Evolutionary conservation across 1,140 invertebrate genomes (phyloP), one percentile per base, ranked within the genome.

Genomic region (Drosophila rufa): DNA sequence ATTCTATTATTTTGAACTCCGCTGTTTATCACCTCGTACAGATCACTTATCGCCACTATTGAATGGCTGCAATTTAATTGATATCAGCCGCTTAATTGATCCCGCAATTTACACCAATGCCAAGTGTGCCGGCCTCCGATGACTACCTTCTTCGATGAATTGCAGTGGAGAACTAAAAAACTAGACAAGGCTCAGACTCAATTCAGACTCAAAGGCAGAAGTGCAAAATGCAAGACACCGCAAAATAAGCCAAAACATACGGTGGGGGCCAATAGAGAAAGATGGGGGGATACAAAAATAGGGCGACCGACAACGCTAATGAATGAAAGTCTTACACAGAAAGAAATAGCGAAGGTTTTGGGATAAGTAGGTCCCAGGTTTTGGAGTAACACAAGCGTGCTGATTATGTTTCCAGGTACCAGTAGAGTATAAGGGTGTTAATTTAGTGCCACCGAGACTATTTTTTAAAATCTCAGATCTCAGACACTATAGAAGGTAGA

Each of bases 271-370:
- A 17, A 33, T 25, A 27, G 43, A 56, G 53, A 74, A 46, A 19
- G 22, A 47, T n/a, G 22, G 40, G 36, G 47, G 47, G 8, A 61
- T 12, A 67, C 5, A 27, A 42, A 53, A 45, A 71, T 51, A 71
- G 50, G 58, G 42, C 68, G 43, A 17, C 61, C n/a, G 36, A 17
- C 47, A 11, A 19, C 48, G 55, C 42, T 77, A 67, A 76, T 76
- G 48, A 68, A 77, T 67, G 47, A 60, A 77, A 69, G 42, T 69
- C 55, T 60, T 77, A 25, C 38, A 38, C 56, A 51, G 36, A 40
- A 25, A 19, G 8, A n/a, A 40, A 55, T 22, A 22, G 6, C 0
- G 11, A 36, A 5, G 1, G 5, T 1, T 17, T 17, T 33, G 27
- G 27, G 27, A 30, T 30, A 30, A 30, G 6, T 30, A 30, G 27